phyloP scores from a whole-genome alignment of 2,113 vertebrate genomes.

The Labeo catla region DNA sequence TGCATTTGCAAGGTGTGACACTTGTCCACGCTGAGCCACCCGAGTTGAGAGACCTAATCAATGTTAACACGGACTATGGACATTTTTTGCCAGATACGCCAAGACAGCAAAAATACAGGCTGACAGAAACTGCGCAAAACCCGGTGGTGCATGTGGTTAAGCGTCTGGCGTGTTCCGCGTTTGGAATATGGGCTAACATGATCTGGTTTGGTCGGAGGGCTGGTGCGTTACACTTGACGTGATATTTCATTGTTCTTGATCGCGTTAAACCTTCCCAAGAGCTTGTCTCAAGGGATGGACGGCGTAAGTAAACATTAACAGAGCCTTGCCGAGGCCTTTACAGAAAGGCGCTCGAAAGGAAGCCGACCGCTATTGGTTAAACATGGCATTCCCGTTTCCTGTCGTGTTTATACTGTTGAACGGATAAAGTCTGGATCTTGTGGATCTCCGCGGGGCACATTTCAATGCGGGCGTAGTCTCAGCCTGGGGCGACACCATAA shows the following conservation, averaged over 20 bases:
- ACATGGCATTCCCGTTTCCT: neutral
- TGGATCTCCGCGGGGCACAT: slow-evolving; percentile 31
- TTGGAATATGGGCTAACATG: neutral
- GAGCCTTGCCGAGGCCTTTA: neutral
- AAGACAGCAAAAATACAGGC: slow-evolving; percentile 12
- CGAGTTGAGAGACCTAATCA: slow-evolving; percentile 13
- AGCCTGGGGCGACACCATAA: slow-evolving; percentile 65
- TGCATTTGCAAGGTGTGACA: slow-evolving; percentile 47
- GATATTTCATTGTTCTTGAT: neutral
- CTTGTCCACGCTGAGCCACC: neutral
- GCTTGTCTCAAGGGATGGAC: slow-evolving; percentile 1
- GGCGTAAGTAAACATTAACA: slow-evolving; percentile 4
- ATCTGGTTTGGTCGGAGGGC: neutral
- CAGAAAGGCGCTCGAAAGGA: neutral
- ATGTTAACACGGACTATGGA: slow-evolving; percentile 8
- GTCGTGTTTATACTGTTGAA: neutral
- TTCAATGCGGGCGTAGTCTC: slow-evolving; percentile 35
- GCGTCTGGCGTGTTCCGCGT: neutral
- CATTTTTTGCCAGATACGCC: neutral
- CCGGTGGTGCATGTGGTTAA: neutral
- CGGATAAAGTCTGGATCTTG: neutral
- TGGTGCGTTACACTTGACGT: neutral
- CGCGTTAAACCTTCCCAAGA: neutral
- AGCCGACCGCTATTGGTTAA: slow-evolving; percentile 10
- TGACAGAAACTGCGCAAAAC: neutral